Evolutionary conservation across 2,797 vertebrate species (phyloP), one percentile per base, ranked within the genome.

Genomic region (Rallus crepitans): DNA sequence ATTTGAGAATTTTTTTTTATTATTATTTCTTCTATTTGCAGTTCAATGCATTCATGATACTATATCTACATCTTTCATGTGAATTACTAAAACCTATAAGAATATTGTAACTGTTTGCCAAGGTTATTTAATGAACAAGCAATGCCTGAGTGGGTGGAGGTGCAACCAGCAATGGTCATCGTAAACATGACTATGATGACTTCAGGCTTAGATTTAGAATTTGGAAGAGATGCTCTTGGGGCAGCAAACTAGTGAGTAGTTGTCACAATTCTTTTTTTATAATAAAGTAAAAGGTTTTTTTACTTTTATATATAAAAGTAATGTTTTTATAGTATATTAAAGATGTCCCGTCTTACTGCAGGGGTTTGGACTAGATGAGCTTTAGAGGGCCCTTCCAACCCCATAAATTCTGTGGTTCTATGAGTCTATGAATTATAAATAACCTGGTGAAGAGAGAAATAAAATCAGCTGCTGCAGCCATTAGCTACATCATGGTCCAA

Each of bases 41-140:
- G 64, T 81, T 93, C 14, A 81, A 28, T 6, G 13, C 1, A 0
- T 81, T 81, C 28, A 55, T 35, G 8, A 8, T 82, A 39, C 91
- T 88, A 57, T 88, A 91, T 96, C 47, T 47, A 60, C 48, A 68
- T 73, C 77, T 64, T 89, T 94, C 12, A 71, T 86, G 64, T 21
- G 75, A 75, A 80, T 87, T 91, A 57, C 31, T 56, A 75, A 91
- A 77, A 11, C 25, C 20, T 27, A 25, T 27, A 87, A 87, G 52
- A 91, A 66, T 80, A 56, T 52, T 75, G 45, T 64, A 81, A 42
- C 9, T 53, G 12, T 91, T 88, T 88, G 24, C 31, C 12, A 10
- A 75, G n/a, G 12, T 91, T 91, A 90, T 73, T 89, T 80, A 91
- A 85, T 71, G 40, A 90, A 84, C 16, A 9, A 47, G 53, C 17